Base-by-base conservation (phyloP, 2,797 vertebrate genomes). In the Odontamblyopus rebecca region DNA sequence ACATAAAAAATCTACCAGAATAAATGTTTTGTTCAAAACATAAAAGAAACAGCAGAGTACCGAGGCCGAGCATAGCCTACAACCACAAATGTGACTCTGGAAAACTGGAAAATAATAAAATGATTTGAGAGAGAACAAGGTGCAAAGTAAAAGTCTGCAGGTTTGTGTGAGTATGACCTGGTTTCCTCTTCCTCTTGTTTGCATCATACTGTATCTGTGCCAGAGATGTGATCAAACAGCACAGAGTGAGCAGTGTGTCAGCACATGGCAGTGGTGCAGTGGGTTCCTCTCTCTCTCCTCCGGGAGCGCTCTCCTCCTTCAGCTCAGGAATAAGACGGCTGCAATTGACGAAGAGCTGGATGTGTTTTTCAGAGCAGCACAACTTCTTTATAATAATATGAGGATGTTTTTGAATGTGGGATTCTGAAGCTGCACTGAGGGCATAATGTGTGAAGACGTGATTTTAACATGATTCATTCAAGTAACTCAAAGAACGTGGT, bases 141-240 rank as follows among this genome's bases (percentile, higher is more conserved):
- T 81, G 80, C 67, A 76, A 77, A 87, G 80, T 71, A 66, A 70
- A 86, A 81, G 72, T 80, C 79, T 85, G 77, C 80, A 77, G 79
- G 68, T 79, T 62, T 89, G 74, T 89, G 73, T 82, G 77, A 83
- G 72, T 66, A 2, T 90, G 86, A 89, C 91, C 91, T 88, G 89
- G 81, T 87, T 92, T 91, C 79, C 74, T 80, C 78, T 83, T 65
- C 73, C 77, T 56, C 69, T 77, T 79, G 83, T 87, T 87, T 89
- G 84, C 81, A 84, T 83, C 76, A 71, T 78, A 78, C 83, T 86
- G 79, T 83, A 84, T 82, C 64, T 77, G 75, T 70, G 83, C 80
- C 61, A 69, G 77, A 87, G 83, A 84, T 76, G 71, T 74, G 80
- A 89, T 92, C 90, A 91, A 89, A 91, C 84, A 60, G 69, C 65